Evolutionary conservation across 2,113 vertebrate genomes (phyloP).

Genomic region (Pangasianodon gigas): DNA sequence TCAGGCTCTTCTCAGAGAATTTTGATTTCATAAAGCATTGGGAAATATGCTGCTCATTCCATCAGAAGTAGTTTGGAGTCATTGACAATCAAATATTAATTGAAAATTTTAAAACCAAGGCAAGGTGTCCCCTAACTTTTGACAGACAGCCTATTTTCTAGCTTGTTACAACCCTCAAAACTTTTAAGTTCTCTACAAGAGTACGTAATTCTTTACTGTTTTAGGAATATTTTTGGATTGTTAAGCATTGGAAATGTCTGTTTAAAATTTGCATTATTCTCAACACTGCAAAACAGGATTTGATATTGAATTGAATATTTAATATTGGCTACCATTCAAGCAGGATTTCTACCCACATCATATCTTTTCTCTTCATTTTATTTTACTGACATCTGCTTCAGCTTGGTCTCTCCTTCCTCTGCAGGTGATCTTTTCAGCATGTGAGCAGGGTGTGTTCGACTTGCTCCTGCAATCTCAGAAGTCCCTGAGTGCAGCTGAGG

Average conservation of each 20-base stretch:
- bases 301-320: background rate
- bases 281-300: background rate
- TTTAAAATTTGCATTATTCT: background rate
- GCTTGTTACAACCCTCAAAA: background rate
- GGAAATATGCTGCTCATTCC: background rate
- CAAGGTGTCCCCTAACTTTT: background rate
- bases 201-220: background rate
- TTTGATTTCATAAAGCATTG: background rate
- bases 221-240: background rate
- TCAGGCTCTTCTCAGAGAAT: background rate
- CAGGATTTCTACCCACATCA: background rate
- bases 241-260: background rate
- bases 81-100: background rate
- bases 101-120: background rate
- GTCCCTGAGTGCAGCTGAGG: conserved; percentile 60
- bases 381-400: background rate
- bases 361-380: background rate
- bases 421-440: conserved; percentile 75
- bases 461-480: conserved; percentile 67
- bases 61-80: background rate
- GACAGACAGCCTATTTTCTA: background rate
- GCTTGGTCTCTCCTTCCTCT: background rate
- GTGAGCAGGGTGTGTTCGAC: conserved; percentile 76
- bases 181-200: background rate
- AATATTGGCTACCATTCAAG: background rate